Evolutionary conservation across 2,888 invertebrate genomes (phyloP).

Genomic region (Hoplodrina ambigua): DNA sequence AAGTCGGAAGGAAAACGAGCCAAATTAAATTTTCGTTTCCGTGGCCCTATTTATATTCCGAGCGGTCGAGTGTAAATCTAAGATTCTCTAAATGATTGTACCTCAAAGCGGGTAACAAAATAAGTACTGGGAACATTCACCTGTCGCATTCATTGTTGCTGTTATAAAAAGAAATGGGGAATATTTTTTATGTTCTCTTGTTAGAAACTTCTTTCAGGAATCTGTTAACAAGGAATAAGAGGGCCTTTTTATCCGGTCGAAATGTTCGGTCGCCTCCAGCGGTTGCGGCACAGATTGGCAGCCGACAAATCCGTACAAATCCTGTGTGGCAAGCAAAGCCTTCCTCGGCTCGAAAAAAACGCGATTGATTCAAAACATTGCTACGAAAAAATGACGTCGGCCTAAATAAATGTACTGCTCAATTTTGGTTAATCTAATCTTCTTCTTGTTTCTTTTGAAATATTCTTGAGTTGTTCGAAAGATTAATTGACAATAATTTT

Average conservation of each 20-base stretch:
- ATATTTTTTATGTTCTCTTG: slow-evolving; percentile 66
- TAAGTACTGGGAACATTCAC: slow-evolving; percentile 53
- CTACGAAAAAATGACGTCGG: slow-evolving; percentile 53
- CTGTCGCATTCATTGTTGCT: slow-evolving; percentile 66
- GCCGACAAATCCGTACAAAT: slow-evolving; percentile 86
- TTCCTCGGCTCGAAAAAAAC: slow-evolving; percentile 77
- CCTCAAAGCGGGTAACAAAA: slow-evolving; percentile 46
- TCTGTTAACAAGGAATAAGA: slow-evolving; percentile 83
- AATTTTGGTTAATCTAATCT: slow-evolving; percentile 12
- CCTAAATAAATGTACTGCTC: slow-evolving; percentile 27
- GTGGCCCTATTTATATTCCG: slow-evolving; percentile 50
- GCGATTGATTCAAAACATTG: slow-evolving; percentile 80
- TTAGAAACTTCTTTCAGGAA: slow-evolving; percentile 73
- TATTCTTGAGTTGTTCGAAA: not conserved
- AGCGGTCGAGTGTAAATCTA: slow-evolving; percentile 58
- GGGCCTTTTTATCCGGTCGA: slow-evolving; percentile 81
- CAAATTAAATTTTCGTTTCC: slow-evolving; percentile 52
- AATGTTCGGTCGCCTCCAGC: slow-evolving; percentile 81
- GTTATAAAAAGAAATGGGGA: slow-evolving; percentile 66
- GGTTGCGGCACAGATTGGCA: slow-evolving; percentile 83
- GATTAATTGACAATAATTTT: not conserved
- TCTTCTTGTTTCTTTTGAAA: not conserved
- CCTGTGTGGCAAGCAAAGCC: slow-evolving; percentile 74
- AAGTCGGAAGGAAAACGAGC: slow-evolving; percentile 42
- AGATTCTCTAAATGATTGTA: slow-evolving; percentile 59